Evolutionary conservation across 2,797 vertebrate genomes (phyloP).

Genomic region (Ctenopoma kingsleyae): DNA sequence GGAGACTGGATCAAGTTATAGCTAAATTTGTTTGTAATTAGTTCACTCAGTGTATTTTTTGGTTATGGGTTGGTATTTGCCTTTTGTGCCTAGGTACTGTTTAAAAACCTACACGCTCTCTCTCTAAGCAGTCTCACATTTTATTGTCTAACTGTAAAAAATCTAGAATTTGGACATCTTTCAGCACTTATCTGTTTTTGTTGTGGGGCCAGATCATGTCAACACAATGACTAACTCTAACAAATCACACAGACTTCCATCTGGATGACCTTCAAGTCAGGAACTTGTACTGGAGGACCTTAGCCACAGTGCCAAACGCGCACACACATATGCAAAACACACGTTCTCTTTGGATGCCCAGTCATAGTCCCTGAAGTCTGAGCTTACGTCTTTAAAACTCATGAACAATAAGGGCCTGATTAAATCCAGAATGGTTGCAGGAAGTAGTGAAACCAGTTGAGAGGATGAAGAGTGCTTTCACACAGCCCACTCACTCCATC

Average conservation of each 20-base stretch:
- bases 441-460: constrained; percentile 55
- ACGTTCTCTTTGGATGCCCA: constrained; percentile 22
- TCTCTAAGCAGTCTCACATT: constrained; percentile 19
- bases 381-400: constrained; percentile 48
- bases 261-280: constrained; percentile 55
- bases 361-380: constrained; percentile 36
- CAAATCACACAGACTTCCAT: constrained; percentile 55
- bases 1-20: neutral
- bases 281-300: constrained; percentile 37
- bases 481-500: constrained; percentile 43
- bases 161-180: constrained; percentile 32
- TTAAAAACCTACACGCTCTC: neutral
- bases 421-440: constrained; percentile 58
- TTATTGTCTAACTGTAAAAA: constrained; percentile 21
- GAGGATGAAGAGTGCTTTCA: constrained; percentile 49
- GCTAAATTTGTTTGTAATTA: neutral
- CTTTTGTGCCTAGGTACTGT: neutral
- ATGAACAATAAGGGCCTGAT: constrained; percentile 53
- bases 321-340: constrained; percentile 15
- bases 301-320: constrained; percentile 6
- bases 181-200: constrained; percentile 52
- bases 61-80: neutral
- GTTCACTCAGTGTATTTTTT: constrained; percentile 6
- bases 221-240: constrained; percentile 37
- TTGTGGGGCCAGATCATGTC: constrained; percentile 44